Percentiles rank a stretch among this genome's conserved stretches.
Conservation (phyloP, 1,140 invertebrate genomes). For the Drosophila littoralis region DNA sequence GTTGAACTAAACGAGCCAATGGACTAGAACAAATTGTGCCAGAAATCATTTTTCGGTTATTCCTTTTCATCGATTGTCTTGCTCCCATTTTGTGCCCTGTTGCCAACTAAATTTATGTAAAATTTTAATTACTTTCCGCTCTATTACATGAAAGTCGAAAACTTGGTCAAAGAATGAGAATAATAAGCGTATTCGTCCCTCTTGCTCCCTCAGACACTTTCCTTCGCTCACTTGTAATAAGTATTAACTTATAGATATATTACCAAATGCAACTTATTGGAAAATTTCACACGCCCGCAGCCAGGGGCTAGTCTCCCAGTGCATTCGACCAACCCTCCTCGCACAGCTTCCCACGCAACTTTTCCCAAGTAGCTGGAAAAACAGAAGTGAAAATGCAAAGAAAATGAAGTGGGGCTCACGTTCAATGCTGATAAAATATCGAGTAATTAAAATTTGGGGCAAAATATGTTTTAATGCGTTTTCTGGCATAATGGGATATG, state of each 20-base stretch:
- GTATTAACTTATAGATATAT: slow-evolving; percentile 19
- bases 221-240: slow-evolving; percentile 2
- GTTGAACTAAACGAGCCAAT: too few relatives aligned
- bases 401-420: slow-evolving; percentile 7
- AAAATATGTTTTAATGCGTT: slow-evolving; percentile 40
- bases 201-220: not conserved
- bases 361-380: not conserved
- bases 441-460: slow-evolving; percentile 61
- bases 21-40: too few relatives aligned
- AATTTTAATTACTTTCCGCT: slow-evolving; percentile 73
- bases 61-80: not conserved
- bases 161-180: slow-evolving; percentile 5
- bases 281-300: slow-evolving; percentile 77
- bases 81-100: slow-evolving; percentile 11
- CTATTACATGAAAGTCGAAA: slow-evolving; percentile 54
- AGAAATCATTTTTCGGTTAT: too few relatives aligned
- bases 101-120: slow-evolving; percentile 54
- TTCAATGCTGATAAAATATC: slow-evolving; percentile 44
- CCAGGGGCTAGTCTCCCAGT: not conserved
- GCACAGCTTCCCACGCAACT: slow-evolving; percentile 67
- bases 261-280: slow-evolving; percentile 69
- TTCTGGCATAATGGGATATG: slow-evolving; percentile 48
- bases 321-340: slow-evolving; percentile 27
- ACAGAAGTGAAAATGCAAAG: slow-evolving; percentile 6
- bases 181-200: not conserved